Evolutionary conservation across 2,797 vertebrate genomes (phyloP).

Genomic region (Micromesistius poutassou): DNA sequence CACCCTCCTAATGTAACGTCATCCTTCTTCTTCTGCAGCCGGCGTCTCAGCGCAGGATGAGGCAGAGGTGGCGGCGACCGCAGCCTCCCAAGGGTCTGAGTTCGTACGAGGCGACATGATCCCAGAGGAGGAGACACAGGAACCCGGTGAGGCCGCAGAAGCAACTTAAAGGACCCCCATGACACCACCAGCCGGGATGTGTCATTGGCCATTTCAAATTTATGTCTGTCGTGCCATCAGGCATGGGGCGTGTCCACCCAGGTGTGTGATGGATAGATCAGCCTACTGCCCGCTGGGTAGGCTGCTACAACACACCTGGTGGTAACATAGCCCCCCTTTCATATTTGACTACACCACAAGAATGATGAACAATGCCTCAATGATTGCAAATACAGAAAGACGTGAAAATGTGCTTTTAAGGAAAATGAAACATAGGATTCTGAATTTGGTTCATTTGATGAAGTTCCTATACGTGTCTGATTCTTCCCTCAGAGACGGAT

Average conservation of each 20-base stretch:
- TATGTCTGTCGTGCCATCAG: neutral
- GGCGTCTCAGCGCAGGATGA: constrained; percentile 42
- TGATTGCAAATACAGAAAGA: neutral
- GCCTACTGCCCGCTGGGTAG: too few relatives aligned
- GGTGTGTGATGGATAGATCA: neutral
- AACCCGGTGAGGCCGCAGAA: constrained; percentile 40
- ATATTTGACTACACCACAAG: neutral
- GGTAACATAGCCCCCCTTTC: neutral
- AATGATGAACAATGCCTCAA: neutral
- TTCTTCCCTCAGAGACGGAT: constrained; percentile 25
- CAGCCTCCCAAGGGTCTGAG: rapidly evolving
- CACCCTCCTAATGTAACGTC: neutral
- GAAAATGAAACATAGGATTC: neutral
- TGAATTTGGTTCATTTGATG: neutral
- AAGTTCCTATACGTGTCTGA: too few relatives aligned
- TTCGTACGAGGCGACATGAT: constrained; percentile 50
- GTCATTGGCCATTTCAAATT: neutral
- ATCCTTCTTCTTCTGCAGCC: constrained; percentile 33
- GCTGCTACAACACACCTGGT: neutral
- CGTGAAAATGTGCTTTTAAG: neutral
- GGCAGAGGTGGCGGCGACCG: rapidly evolving
- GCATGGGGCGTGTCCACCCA: too few relatives aligned
- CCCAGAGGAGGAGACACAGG: constrained; percentile 6
- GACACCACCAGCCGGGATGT: neutral
- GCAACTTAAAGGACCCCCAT: neutral